Evolutionary conservation across 2,797 vertebrate species (phyloP).

Genomic region (Taenioides sp.): DNA sequence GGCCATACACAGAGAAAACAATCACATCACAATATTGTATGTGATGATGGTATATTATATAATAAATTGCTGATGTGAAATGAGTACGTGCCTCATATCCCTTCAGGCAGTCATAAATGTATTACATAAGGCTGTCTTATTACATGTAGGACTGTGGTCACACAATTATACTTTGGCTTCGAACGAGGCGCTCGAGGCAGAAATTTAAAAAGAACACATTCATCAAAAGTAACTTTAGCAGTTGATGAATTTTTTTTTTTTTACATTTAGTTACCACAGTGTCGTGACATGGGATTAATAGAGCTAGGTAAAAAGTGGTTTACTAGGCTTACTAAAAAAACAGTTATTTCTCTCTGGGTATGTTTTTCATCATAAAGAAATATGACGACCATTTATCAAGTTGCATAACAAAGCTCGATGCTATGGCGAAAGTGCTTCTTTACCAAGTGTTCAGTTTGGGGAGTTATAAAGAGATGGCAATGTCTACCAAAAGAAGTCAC

Average conservation of each 20-base stretch:
- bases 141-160: background rate
- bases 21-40: background rate
- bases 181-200: background rate
- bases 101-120: background rate
- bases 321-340: background rate
- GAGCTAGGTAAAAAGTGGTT: background rate
- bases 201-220: background rate
- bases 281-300: background rate
- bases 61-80: constrained; percentile 3
- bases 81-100: background rate
- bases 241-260: background rate
- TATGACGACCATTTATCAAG: background rate
- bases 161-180: background rate
- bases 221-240: background rate
- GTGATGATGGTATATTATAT: background rate
- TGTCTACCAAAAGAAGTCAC: background rate
- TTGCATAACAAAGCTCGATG: background rate
- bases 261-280: background rate
- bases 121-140: constrained; percentile 8
- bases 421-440: background rate
- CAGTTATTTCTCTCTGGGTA: background rate
- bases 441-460: background rate
- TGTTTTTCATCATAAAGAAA: background rate
- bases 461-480: background rate
- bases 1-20: background rate